A percentile compares a stretch with the other conserved stretches of the same genome.
phyloP scores from a whole-genome alignment of 2,888 invertebrate species.

The Odontocolon sp. region DNA sequence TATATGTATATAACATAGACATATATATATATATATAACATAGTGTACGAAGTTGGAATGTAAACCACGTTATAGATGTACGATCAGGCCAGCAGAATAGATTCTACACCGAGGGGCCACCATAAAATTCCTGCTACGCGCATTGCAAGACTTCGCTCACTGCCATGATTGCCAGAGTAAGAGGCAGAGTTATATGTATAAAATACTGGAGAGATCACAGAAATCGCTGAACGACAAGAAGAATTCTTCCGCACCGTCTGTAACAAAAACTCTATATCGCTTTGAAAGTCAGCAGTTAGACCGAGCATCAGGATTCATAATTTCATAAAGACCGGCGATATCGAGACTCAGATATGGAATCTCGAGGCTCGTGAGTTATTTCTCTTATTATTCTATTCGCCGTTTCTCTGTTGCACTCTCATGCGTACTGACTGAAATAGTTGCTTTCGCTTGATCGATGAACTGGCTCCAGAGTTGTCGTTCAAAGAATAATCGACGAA shows the following conservation, averaged over 20 bases:
- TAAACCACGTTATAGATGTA: slow-evolving; percentile 4
- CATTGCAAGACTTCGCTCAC: not conserved
- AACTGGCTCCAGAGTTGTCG: not conserved
- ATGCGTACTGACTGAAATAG: not conserved
- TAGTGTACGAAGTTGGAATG: slow-evolving; percentile 17
- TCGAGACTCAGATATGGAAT: slow-evolving; percentile 22
- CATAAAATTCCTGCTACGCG: slow-evolving; percentile 2
- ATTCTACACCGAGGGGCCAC: not conserved
- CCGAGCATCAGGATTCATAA: slow-evolving; percentile 19
- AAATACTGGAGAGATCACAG: not conserved
- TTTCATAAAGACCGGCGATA: slow-evolving; percentile 32
- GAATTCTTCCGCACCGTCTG: not conserved
- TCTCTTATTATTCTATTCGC: slow-evolving; percentile 10
- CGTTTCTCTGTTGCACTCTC: not conserved
- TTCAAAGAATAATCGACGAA: not conserved
- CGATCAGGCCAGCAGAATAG: not conserved
- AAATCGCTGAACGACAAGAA: not conserved
- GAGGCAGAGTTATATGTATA: not conserved
- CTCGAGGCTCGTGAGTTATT: not conserved
- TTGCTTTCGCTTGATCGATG: not conserved
- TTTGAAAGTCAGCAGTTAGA: not conserved
- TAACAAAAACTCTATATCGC: not conserved
- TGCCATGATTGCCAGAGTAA: not conserved
- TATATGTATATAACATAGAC: not conserved
- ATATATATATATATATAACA: too few species aligned